A percentile compares a stretch with the other conserved stretches of the same genome.
Evolutionary conservation across 2,113 vertebrate genomes (phyloP).

Genomic region (Lontra canadensis): DNA sequence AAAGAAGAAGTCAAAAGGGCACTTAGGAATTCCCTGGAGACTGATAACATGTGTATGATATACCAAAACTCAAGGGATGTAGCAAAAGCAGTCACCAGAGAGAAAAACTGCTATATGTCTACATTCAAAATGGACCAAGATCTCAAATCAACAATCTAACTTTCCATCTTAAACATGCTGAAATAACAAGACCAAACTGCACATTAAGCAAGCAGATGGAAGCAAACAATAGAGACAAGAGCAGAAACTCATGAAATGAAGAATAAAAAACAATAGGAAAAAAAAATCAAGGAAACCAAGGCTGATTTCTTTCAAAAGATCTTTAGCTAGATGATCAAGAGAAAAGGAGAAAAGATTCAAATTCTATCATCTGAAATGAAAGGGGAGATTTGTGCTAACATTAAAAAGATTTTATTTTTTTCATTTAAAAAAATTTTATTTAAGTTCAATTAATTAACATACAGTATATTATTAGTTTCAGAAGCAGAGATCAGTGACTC

Average conservation of each 20-base stretch:
- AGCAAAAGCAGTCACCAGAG: neutral
- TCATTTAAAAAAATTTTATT: too few relatives aligned
- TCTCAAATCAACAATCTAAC: neutral
- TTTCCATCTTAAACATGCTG: neutral
- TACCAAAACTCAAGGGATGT: neutral
- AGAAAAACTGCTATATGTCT: neutral
- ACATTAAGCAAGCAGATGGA: neutral
- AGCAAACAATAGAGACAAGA: neutral
- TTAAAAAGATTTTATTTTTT: too few relatives aligned
- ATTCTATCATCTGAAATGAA: too few relatives aligned
- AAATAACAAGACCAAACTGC: neutral
- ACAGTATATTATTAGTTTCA: too few relatives aligned
- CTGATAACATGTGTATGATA: neutral
- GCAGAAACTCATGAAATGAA: neutral
- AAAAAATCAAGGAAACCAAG: neutral
- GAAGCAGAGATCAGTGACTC: too few relatives aligned
- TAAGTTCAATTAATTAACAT: too few relatives aligned
- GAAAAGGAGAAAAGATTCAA: neutral
- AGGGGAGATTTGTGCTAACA: too few relatives aligned
- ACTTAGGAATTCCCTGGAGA: neutral
- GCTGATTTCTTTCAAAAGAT: neutral
- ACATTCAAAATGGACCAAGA: neutral
- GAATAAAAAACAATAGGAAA: neutral
- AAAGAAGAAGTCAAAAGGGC: neutral
- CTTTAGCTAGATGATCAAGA: neutral